Base-by-base conservation (phyloP, 2,888 invertebrate genomes). In the Drosophila picticornis region DNA sequence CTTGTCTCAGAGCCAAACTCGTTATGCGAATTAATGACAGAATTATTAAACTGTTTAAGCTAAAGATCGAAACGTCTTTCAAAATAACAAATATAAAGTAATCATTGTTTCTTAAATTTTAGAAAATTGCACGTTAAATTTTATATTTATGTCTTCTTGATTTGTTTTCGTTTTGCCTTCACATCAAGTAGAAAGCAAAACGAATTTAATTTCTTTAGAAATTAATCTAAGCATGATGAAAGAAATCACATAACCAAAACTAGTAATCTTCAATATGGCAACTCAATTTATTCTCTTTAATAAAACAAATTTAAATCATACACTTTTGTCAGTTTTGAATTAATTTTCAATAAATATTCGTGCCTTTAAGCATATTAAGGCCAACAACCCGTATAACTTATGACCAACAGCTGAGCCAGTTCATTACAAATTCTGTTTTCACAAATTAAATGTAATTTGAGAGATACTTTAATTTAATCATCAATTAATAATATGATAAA, bases 361-460 rank as follows among this genome's bases (percentile, higher is more conserved):
- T 29, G 16, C 2, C 16, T 22, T 56, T 31, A n/a, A 43, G 31
- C 31, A 31, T 5, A n/a, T 31, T 16, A 50, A 19, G 10, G 6
- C 3, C 27, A 51, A 55, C 27, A 11, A 7, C 11, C 3, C 34
- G 22, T 11, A 11, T 11, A 22, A 25, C 25, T 7, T 7, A 6
- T 53, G 22, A 10, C 19, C 27, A 27, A 11, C 25, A 13, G 32
- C 4, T 25, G 32, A 46, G 13, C 4, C 46, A 19, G 57, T 16
- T 31, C 2, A 48, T 46, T 29, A 10, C 22, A 59, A 27, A 16
- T 22, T 16, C 34, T 34, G 27, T 13, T 27, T 38, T 19, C 27
- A 29, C 56, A 38, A 55, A 55, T 38, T 27, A 55, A 55, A 7
- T 38, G 7, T 13, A 55, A n/a, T 55, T 36, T 38, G 11, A 7